Conservation (phyloP, 2,113 vertebrate genomes). For the Festucalex cinctus region DNA sequence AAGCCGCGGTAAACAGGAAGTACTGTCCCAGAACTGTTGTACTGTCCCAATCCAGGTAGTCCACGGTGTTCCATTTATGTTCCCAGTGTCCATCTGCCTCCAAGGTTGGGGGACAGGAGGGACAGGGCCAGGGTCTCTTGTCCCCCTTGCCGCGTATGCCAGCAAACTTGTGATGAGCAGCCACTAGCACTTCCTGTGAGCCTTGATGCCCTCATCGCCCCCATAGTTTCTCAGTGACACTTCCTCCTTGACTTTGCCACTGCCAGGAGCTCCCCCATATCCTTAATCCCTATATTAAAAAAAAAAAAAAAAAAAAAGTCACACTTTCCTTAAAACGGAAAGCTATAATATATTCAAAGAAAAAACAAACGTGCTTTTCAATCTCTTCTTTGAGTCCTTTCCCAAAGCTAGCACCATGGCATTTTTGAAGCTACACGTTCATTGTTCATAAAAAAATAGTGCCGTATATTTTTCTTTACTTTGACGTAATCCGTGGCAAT, state of each 20-base stretch:
- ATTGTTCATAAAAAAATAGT: slow-evolving; percentile 86
- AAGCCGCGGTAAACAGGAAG: slow-evolving; percentile 67
- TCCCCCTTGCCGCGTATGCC: slow-evolving; percentile 44
- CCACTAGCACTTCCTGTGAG: slow-evolving; percentile 54
- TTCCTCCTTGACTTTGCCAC: slow-evolving; percentile 72
- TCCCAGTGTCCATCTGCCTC: slow-evolving; percentile 55
- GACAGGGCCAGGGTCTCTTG: slow-evolving; percentile 45
- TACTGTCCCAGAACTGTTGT: slow-evolving; percentile 62
- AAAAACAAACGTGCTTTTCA: slow-evolving; percentile 75
- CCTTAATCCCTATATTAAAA: slow-evolving; percentile 61
- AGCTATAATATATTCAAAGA: slow-evolving; percentile 72
- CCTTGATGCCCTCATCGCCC: slow-evolving; percentile 54
- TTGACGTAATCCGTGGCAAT: slow-evolving; percentile 84
- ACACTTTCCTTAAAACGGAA: slow-evolving; percentile 84
- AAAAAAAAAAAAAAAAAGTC: too few relatives aligned
- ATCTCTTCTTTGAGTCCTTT: slow-evolving; percentile 78
- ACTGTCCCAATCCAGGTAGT: slow-evolving; percentile 64
- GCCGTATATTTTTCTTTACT: slow-evolving; percentile 82
- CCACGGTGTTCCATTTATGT: slow-evolving; percentile 64
- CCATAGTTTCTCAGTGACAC: slow-evolving; percentile 66
- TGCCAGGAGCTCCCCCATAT: slow-evolving; percentile 70
- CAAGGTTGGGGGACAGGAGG: slow-evolving; percentile 35
- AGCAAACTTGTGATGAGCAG: slow-evolving; percentile 54
- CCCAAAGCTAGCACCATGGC: slow-evolving; percentile 83
- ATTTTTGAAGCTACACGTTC: slow-evolving; percentile 79